Evolutionary conservation across 1,140 invertebrate genomes (phyloP), one percentile per base, ranked within the genome.

Genomic region (Lasioglossum baleicum): DNA sequence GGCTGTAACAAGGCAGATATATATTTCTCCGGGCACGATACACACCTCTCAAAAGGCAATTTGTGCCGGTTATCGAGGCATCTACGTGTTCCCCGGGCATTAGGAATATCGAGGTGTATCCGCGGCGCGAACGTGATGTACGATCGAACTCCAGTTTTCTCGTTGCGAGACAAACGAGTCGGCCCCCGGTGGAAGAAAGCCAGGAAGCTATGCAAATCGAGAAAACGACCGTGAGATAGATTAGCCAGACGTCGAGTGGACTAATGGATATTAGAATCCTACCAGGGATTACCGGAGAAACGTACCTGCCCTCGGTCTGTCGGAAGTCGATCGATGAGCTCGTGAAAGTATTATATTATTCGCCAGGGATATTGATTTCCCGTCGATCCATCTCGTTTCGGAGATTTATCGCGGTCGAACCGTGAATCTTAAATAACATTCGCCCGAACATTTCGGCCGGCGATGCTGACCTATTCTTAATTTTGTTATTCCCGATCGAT

Each of bases 241-340:
- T 85, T 85, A 85, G 74, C 69, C 71, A 80, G 80, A 85, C 76
- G 83, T 85, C 84, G 74, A 61, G 48, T 68, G 78, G 74, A 82
- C 83, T 85, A 85, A 85, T 85, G 84, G 84, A 85, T 85, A 85
- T 85, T 85, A 85, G 79, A 82, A 82, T 85, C 61, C 67, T 65
- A 51, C 69, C 60, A 22, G 51, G 53, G 78, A 83, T 84, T 81
- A 81, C 61, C 63, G 60, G 58, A 26, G 64, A 8, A 26, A 75
- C 64, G 64, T 75, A 26, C 13, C 67, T 42, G 10, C 67, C 20
- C 22, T 31, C 40, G 22, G 31, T 26, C 26, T 70, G 56, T 35
- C 67, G 44, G 42, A 48, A n/a, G 22, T 26, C 58, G n/a, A 31
- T 40, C 75, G 56, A 22, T 17, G 51, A 40, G 17, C 26, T 58